Percentiles rank a stretch among this genome's conserved stretches.
These are phyloP conservation scores for Condylura cristata DNA, from an alignment of 2,113 vertebrate species.

Conservation along the genomic window DNA sequence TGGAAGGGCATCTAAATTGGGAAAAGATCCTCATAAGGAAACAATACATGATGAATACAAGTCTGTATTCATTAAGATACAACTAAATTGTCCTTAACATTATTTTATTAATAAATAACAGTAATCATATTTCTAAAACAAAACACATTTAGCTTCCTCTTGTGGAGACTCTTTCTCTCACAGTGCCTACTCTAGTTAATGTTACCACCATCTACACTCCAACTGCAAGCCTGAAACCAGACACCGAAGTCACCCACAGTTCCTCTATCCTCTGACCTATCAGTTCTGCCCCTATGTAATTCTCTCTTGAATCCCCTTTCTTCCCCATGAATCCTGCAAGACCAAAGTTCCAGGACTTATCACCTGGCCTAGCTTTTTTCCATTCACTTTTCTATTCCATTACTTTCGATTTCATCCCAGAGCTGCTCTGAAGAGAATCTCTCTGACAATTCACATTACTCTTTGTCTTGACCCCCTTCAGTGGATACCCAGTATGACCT, in stretches of 20 bases:
- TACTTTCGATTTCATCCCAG: background rate
- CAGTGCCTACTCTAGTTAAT: background rate
- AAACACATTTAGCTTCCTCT: background rate
- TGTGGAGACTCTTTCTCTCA: background rate
- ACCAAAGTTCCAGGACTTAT: too few relatives aligned
- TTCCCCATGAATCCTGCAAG: background rate
- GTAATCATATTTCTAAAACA: constrained; percentile 42
- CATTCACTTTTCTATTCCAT: background rate
- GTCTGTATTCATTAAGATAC: constrained; percentile 76
- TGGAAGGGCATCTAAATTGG: background rate
- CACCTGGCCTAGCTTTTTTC: background rate
- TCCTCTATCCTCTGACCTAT: background rate
- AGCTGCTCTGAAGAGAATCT: background rate
- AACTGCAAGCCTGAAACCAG: background rate
- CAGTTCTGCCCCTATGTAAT: background rate
- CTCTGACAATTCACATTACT: background rate
- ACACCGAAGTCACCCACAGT: accelerated
- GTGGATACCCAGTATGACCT: background rate
- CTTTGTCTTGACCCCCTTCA: background rate
- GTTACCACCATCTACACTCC: background rate
- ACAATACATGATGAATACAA: constrained; percentile 56
- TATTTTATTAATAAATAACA: constrained; percentile 70
- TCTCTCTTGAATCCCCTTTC: background rate
- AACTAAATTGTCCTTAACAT: constrained; percentile 69
- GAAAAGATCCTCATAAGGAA: constrained; percentile 61